Base-by-base conservation (phyloP, 2,888 invertebrate genomes). In the Nemotelus pantherinus region DNA sequence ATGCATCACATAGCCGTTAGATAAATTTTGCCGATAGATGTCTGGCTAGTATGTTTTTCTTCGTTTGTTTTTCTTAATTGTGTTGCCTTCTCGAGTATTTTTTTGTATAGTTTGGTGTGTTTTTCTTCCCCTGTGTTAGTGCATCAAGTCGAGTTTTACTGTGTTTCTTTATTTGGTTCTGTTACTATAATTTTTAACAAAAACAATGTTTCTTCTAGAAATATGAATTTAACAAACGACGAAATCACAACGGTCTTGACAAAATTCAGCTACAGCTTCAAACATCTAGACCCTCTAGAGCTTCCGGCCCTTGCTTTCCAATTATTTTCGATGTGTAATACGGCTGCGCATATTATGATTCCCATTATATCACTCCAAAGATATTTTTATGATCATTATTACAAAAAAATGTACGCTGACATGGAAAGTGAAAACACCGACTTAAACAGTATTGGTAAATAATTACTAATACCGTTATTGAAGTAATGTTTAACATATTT, bases 241-340 rank as follows among this genome's bases (percentile, higher is more conserved):
- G 91, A 92, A 83, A 89, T 89, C 70, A 81, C 86, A 7, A 86
- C 86, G 55, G 88, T 92, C 2, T 87, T 91, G 0, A 89, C 86
- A 80, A 90, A 90, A 81, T 85, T 92, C 63, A 88, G 89, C 4
- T 85, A 87, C 7, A 88, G 88, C 81, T 82, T 92, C 57, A 88
- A 88, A 75, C 87, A 88, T 48, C 81, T 91, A 65, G 86, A 89
- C 1, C 88, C 91, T 0, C 88, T 89, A 82, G 91, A 92, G 84
- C 82, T 92, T 55, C 92, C 92, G 3, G 88, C 91, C 0, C 86
- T 92, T 65, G 88, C 90, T 0, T 90, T 90, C 84, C 92, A 92
- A 81, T 82, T 92, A 68, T 86, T 92, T 65, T 88, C 88, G 77
- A 85, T 92, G 58, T 91, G 90, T 81, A 87, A 80, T 81, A 86